A percentile compares a stretch with the other conserved stretches of the same genome.
phyloP scores from a whole-genome alignment of 2,797 vertebrate genomes.

The Streptopelia turtur region DNA sequence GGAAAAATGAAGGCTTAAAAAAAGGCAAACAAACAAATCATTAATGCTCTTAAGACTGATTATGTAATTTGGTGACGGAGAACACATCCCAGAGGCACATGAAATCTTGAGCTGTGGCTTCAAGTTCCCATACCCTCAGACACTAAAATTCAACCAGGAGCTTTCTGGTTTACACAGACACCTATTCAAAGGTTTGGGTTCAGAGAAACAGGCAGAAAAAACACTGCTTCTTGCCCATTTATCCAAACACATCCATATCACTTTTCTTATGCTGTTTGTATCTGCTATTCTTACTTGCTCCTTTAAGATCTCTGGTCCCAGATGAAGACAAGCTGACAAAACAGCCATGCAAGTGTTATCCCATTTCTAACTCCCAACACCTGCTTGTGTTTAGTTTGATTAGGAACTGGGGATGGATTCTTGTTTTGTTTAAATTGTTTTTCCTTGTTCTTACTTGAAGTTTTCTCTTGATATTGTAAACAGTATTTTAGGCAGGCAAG shows the following conservation, averaged over 20 bases:
- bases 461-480: not conserved
- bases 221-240: not conserved
- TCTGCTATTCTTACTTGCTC: not conserved
- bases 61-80: not conserved
- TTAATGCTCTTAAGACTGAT: not conserved
- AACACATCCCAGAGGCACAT: not conserved
- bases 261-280: not conserved
- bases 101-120: not conserved
- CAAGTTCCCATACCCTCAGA: not conserved
- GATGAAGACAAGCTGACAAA: not conserved
- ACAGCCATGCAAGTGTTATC: not conserved
- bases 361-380: not conserved
- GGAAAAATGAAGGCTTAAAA: not conserved
- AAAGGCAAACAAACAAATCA: not conserved
- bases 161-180: not conserved
- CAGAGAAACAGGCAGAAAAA: not conserved
- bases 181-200: not conserved
- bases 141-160: not conserved
- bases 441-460: not conserved
- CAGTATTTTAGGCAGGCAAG: not conserved
- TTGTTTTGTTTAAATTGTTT: not conserved
- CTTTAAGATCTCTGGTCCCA: not conserved
- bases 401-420: not conserved
- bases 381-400: not conserved
- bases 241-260: not conserved